A percentile compares a stretch with the other conserved stretches of the same genome.
Evolutionary conservation across 2,888 invertebrate genomes (phyloP).

Genomic region (Anodontia alba): DNA sequence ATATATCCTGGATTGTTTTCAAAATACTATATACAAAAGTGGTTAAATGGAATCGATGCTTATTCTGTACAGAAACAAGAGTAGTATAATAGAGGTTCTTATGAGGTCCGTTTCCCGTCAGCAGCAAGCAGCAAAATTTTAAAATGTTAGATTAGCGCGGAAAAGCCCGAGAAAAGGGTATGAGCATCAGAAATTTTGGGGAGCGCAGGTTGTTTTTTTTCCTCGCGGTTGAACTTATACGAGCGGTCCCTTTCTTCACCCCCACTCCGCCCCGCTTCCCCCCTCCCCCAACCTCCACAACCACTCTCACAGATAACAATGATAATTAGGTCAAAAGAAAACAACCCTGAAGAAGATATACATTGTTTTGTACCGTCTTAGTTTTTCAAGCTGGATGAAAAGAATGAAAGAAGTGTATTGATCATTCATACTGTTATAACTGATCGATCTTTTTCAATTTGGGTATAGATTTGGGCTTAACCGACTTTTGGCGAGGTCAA

Average conservation of each 20-base stretch:
- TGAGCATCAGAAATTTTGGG: too few relatives aligned
- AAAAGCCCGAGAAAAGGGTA: too few relatives aligned
- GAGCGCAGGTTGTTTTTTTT: too few relatives aligned
- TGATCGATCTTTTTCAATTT: neutral
- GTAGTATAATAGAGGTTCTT: conserved; percentile 15
- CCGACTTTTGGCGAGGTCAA: neutral
- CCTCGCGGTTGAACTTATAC: too few relatives aligned
- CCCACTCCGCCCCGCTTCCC: neutral
- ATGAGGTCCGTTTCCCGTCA: conserved; percentile 3
- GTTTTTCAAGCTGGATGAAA: neutral
- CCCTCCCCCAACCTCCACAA: neutral
- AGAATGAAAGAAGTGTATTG: neutral
- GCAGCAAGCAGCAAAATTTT: too few relatives aligned
- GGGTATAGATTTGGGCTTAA: conserved; percentile 1
- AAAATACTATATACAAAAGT: too few relatives aligned
- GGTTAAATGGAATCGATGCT: too few relatives aligned
- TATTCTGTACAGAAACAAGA: too few relatives aligned
- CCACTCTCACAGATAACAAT: neutral
- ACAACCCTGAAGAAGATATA: neutral
- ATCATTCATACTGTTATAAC: neutral
- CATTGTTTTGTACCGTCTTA: neutral
- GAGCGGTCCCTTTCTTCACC: too few relatives aligned
- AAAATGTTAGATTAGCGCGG: too few relatives aligned
- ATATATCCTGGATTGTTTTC: too few relatives aligned
- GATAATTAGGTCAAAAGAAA: neutral